phyloP scores from a whole-genome alignment of 2,113 vertebrate genomes.

The Barnardius zonarius region DNA sequence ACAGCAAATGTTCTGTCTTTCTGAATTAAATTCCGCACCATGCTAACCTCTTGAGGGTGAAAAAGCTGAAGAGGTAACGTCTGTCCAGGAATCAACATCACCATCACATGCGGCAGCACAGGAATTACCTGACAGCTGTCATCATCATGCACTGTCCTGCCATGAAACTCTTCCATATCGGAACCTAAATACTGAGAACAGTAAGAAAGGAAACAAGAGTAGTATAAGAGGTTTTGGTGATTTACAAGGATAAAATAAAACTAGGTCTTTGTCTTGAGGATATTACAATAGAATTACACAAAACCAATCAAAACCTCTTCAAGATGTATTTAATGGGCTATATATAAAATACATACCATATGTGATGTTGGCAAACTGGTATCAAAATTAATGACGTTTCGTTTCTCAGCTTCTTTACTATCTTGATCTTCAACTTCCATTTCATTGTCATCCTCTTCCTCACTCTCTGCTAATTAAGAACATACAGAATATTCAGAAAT shows the following conservation, averaged over 20 bases:
- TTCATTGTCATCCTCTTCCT: constrained; percentile 87
- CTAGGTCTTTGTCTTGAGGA: background rate
- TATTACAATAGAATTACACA: background rate
- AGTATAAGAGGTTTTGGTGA: background rate
- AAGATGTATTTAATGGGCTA: accelerated
- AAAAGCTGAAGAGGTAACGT: constrained; percentile 94
- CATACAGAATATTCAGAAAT: background rate
- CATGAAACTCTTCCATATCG: constrained; percentile 98
- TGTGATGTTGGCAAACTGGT: constrained; percentile 95
- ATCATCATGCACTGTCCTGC: constrained; percentile 91
- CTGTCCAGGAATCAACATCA: constrained; percentile 95
- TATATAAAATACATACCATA: constrained; percentile 73
- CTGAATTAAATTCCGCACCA: constrained; percentile 94
- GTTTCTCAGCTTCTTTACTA: constrained; percentile 83
- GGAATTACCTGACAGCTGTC: constrained; percentile 94
- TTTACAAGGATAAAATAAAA: background rate
- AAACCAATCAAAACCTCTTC: background rate
- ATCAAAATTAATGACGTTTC: constrained; percentile 92
- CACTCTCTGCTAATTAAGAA: constrained; percentile 76
- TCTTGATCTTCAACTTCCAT: constrained; percentile 95
- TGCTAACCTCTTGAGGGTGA: constrained; percentile 94
- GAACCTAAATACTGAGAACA: constrained; percentile 86
- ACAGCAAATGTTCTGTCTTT: constrained; percentile 96
- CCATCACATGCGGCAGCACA: constrained; percentile 85
- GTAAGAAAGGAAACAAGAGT: background rate